Evolutionary conservation across 2,888 invertebrate genomes (phyloP).

Genomic region (Amaurobius ferox): DNA sequence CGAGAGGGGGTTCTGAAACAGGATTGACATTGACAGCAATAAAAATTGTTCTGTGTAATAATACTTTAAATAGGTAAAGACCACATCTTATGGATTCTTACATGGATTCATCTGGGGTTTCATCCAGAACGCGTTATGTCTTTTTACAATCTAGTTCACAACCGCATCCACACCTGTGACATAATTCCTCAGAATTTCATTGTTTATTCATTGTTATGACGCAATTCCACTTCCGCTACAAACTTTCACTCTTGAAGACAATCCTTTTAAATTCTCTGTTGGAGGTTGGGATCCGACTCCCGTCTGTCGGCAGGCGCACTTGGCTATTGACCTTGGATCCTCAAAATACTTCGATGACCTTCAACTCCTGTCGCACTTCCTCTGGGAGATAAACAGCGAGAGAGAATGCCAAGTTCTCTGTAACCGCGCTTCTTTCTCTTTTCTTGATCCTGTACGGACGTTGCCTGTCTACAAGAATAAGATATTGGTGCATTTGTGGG

Average conservation of each 20-base stretch:
- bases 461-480: no score
- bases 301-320: slow-evolving; percentile 5
- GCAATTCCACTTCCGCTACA: slow-evolving; percentile 7
- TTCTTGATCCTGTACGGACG: not conserved
- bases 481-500: no score
- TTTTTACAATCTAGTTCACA: not conserved
- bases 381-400: not conserved
- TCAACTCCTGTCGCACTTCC: slow-evolving; percentile 7
- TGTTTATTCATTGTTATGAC: not conserved
- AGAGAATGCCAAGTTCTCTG: not conserved
- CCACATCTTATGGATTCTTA: no score
- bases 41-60: no score
- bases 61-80: no score
- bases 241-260: not conserved
- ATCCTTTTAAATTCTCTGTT: not conserved
- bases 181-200: not conserved
- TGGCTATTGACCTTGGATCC: slow-evolving; percentile 16
- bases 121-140: no score
- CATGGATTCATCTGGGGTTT: no score
- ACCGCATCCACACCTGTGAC: not conserved
- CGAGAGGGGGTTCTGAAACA: no score
- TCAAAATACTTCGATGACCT: slow-evolving; percentile 6
- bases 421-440: not conserved
- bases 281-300: not conserved
- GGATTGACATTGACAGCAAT: no score